phyloP scores from a whole-genome alignment of 2,113 vertebrate genomes.

The Pedetes capensis region DNA sequence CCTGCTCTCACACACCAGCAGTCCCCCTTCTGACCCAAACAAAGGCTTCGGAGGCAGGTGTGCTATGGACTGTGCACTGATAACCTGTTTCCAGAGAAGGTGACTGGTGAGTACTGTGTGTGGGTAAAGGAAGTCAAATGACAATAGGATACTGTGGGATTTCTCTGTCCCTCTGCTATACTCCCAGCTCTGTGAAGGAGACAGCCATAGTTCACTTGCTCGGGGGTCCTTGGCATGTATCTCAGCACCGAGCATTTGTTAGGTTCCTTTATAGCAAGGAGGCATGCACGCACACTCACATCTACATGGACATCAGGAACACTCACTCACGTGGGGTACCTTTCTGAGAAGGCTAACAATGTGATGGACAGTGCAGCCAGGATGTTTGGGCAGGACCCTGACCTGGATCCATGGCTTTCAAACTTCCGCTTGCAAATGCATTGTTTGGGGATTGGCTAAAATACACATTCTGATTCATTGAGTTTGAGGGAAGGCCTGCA shows the following conservation, averaged over 20 bases:
- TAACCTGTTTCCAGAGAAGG: not conserved
- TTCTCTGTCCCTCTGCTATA: not conserved
- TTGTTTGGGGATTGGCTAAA: not conserved
- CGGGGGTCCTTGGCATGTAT: not conserved
- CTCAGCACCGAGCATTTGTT: not conserved
- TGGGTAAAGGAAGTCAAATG: not conserved
- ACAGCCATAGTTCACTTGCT: not conserved
- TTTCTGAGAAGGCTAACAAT: too few species aligned
- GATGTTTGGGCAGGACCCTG: not conserved
- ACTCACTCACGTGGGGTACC: not conserved
- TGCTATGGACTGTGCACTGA: not conserved
- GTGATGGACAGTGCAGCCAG: not conserved
- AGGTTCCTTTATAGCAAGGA: not conserved
- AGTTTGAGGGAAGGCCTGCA: not conserved
- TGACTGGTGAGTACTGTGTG: not conserved
- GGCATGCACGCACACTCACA: not conserved
- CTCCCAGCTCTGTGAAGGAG: not conserved
- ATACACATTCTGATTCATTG: not conserved
- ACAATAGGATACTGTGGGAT: accelerated
- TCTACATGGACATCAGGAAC: not conserved
- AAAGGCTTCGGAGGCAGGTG: not conserved
- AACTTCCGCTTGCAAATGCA: not conserved
- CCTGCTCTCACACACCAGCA: not conserved
- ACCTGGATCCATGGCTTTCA: not conserved
- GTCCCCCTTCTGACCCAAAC: not conserved